A percentile compares a stretch with the other conserved stretches of the same genome.
Conservation (phyloP, 2,797 vertebrate genomes). For the Discoglossus pictus region DNA sequence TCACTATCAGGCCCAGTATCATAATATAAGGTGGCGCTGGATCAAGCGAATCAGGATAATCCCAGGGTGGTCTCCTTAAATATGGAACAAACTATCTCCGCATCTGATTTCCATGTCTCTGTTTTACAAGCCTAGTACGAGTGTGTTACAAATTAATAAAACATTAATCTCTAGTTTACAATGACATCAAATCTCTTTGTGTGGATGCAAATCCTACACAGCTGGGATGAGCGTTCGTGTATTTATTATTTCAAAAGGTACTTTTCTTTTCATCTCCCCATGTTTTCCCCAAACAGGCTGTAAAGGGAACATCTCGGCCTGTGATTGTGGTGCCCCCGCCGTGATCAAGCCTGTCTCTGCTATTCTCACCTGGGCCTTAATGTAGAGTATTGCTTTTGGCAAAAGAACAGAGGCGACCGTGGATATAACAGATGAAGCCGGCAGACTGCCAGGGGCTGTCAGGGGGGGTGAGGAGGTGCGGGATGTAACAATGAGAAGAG, state of each 20-base stretch:
- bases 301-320: background rate
- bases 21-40: too few relatives aligned
- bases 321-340: constrained; percentile 2
- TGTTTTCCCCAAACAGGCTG: background rate
- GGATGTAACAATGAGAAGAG: too few relatives aligned
- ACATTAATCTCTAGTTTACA: background rate
- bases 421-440: constrained; percentile 1
- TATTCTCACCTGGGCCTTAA: constrained; percentile 34
- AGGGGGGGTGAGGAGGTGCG: background rate
- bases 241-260: constrained; percentile 8
- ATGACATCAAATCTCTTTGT: background rate
- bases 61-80: too few relatives aligned
- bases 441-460: constrained; percentile 3
- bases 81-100: too few relatives aligned
- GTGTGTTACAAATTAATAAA: constrained; percentile 3
- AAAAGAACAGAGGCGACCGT: constrained; percentile 18
- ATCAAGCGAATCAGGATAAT: too few relatives aligned
- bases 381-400: constrained; percentile 22
- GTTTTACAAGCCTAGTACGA: too few relatives aligned
- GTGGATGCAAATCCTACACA: constrained; percentile 11
- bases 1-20: too few relatives aligned
- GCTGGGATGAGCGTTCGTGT: constrained; percentile 2
- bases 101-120: too few relatives aligned
- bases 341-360: background rate
- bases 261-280: background rate